These are phyloP conservation scores for Myrmecophaga tridactyla DNA, from an alignment of 2,113 vertebrate species.

Conservation along the genomic window DNA sequence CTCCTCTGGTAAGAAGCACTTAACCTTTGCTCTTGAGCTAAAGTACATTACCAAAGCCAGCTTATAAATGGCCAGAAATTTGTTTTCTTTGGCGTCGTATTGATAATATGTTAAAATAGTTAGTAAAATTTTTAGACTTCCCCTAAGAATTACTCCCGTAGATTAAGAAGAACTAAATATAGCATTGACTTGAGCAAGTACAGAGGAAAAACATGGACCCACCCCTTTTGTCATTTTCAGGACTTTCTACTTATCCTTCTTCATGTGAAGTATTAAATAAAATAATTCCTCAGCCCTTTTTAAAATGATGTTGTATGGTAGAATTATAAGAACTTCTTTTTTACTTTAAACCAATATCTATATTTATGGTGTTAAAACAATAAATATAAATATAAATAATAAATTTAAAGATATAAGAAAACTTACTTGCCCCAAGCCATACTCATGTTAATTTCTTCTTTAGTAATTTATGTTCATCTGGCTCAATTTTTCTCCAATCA, in stretches of 20 bases:
- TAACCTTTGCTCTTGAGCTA: conserved; percentile 55
- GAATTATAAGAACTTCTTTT: not conserved
- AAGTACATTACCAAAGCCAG: conserved; percentile 43
- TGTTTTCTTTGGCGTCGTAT: conserved; percentile 19
- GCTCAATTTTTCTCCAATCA: not conserved
- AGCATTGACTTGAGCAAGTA: not conserved
- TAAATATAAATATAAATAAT: not conserved
- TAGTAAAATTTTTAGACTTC: conserved; percentile 21
- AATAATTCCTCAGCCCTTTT: not conserved
- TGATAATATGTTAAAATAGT: conserved; percentile 45
- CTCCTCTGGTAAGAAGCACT: conserved; percentile 35
- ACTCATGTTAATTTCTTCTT: not conserved
- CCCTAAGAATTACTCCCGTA: conserved; percentile 4
- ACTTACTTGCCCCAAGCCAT: not conserved
- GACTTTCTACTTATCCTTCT: not conserved
- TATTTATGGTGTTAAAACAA: not conserved
- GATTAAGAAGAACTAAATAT: not conserved
- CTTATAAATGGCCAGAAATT: not conserved
- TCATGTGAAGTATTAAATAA: not conserved
- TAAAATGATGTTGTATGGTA: not conserved
- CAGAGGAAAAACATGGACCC: not conserved
- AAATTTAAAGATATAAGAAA: not conserved
- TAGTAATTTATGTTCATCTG: not conserved
- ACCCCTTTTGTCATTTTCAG: not conserved
- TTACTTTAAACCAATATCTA: not conserved